Percentiles rank a stretch among this genome's conserved stretches.
Evolutionary conservation across 2,113 vertebrate species (phyloP).

Genomic region (Perognathus longimembris): DNA sequence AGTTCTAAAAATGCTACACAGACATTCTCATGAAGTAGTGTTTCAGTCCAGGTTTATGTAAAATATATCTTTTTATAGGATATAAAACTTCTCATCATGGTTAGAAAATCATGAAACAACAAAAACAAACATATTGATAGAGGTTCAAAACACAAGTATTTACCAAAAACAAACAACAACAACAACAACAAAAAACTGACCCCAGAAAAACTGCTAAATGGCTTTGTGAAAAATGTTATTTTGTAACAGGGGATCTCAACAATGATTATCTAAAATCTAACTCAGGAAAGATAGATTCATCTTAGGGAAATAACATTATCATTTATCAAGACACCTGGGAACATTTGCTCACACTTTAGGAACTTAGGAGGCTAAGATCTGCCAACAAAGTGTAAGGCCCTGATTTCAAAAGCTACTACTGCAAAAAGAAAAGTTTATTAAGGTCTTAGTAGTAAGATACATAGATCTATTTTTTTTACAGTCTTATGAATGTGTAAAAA

Average conservation of each 20-base stretch:
- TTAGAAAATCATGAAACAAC: constrained; percentile 39
- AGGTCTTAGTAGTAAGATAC: not conserved
- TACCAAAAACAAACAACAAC: no score
- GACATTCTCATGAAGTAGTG: constrained; percentile 5
- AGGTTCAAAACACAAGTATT: not conserved
- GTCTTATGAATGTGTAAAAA: not conserved
- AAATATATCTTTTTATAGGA: not conserved
- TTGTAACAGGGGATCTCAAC: not conserved
- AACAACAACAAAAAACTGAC: no score
- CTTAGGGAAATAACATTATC: not conserved
- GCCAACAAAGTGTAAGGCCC: no score
- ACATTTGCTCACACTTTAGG: no score
- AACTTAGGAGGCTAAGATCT: no score
- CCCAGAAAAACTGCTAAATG: not conserved
- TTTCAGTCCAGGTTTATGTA: not conserved
- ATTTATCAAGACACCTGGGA: no score
- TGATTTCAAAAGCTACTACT: no score
- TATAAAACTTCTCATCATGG: not conserved
- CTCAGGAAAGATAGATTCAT: not conserved
- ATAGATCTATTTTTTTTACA: not conserved
- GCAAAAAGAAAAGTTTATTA: not conserved
- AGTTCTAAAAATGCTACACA: constrained; percentile 17
- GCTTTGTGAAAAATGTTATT: constrained; percentile 29
- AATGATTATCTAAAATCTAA: constrained; percentile 29
- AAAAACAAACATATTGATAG: constrained; percentile 26